A percentile compares a stretch with the other conserved stretches of the same genome.
These are phyloP conservation scores for Callocephalon fimbriatum DNA, from an alignment of 2,113 vertebrate species.

Conservation along the genomic window DNA sequence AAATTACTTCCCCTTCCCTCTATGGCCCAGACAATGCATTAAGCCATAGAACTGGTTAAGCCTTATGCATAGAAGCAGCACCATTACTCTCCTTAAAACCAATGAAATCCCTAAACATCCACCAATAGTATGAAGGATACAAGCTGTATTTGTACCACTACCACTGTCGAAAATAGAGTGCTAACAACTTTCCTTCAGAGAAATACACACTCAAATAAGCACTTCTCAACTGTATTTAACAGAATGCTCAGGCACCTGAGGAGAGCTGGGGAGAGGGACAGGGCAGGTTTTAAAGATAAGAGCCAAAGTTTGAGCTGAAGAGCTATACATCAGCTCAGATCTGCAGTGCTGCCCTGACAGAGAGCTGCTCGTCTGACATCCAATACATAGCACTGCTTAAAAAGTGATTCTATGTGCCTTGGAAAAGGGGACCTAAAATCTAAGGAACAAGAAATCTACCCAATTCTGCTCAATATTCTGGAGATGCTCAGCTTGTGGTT, in stretches of 20 bases:
- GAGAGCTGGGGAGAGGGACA: accelerated
- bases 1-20: not conserved
- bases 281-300: not conserved
- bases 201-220: not conserved
- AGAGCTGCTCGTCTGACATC: not conserved
- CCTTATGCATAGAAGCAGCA: not conserved
- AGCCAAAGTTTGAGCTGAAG: not conserved
- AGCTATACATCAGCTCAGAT: not conserved
- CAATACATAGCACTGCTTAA: accelerated
- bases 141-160: not conserved
- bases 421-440: not conserved
- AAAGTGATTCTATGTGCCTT: accelerated
- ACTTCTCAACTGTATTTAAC: not conserved
- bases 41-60: not conserved
- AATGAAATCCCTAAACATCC: accelerated
- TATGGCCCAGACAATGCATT: not conserved
- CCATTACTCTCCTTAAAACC: not conserved
- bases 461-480: accelerated
- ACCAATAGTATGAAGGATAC: accelerated
- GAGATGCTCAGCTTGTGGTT: not conserved
- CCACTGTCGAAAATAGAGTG: accelerated
- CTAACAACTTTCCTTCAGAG: not conserved
- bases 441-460: not conserved
- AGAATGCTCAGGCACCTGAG: not conserved
- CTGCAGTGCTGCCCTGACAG: not conserved